Base-by-base conservation (phyloP, 2,888 invertebrate species). In the Pristionchus arcanus region DNA sequence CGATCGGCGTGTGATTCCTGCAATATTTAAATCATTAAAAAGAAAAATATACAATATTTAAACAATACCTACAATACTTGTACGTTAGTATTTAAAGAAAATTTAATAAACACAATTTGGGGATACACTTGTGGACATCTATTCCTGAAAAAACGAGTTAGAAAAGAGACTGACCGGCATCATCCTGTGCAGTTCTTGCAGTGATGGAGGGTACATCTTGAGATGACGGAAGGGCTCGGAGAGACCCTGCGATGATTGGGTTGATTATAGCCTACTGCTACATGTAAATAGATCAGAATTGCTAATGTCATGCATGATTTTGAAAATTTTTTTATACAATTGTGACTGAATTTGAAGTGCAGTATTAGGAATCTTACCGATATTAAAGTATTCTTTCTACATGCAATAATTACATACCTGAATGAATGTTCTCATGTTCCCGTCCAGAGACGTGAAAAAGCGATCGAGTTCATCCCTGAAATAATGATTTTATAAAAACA, bases 171-270 rank as follows among this genome's bases (percentile, higher is more conserved):
- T 83, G 71, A 92, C 96, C 95, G 98, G 98, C 89, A 98, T 97
- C 95, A 98, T 98, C 90, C 98, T 96, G 93, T 98, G 98, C 91
- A 99, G 96, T 95, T 99, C 99, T 95, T 98, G 98, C 87, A 99
- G 96, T 97, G 96, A 94, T 90, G 87, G 91, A 1, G 98, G 97
- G 96, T 99, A 99, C 95, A 98, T 98, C 94, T 98, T 98, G 90
- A 99, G 96, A 81, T 98, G 97, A 74, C 98, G 97, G 96, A 99
- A 98, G 0, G 99, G 98, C 96, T 98, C 97, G 90, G 98, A 98
- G 74, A 99, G 96, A 21, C 98, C 97, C 55, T 88, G 77, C n/a
- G 25, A n/a, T n/a, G n/a, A 63, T n/a, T 55, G 21, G n/a, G n/a
- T 25, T 63, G 63, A 7, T 21, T 25, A 63, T 63, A n/a, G n/a